A percentile compares a stretch with the other conserved stretches of the same genome.
Conservation (phyloP, 2,888 invertebrate species). For the Agrilus cyanescens region DNA sequence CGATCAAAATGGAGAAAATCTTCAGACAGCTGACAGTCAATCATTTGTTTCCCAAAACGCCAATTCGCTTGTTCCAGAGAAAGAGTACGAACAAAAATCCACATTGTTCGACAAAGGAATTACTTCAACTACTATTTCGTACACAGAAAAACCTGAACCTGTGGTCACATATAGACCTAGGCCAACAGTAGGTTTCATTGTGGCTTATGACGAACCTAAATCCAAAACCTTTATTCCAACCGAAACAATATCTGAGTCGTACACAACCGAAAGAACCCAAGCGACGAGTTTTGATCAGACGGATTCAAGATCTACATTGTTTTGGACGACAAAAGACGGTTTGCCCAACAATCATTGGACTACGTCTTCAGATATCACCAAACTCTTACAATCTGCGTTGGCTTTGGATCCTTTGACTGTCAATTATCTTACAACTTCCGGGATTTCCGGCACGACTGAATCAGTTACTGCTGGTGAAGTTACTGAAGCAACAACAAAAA, state of each 20-base stretch:
- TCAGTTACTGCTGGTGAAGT: slow-evolving; percentile 30
- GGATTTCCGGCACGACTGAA: slow-evolving; percentile 34
- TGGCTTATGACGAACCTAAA: too few species aligned
- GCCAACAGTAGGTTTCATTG: too few species aligned
- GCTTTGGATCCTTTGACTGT: slow-evolving; percentile 59
- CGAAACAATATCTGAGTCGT: too few species aligned
- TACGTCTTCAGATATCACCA: slow-evolving; percentile 36
- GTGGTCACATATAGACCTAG: too few species aligned
- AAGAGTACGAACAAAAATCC: too few species aligned
- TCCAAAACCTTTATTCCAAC: too few species aligned
- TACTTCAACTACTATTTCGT: too few species aligned
- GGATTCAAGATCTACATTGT: background rate
- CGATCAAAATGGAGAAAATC: slow-evolving; percentile 44
- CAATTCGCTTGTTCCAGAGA: background rate
- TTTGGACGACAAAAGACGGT: slow-evolving; percentile 7
- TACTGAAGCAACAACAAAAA: slow-evolving; percentile 17
- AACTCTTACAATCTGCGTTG: slow-evolving; percentile 56
- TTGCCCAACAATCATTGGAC: slow-evolving; percentile 31
- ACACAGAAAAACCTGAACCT: too few species aligned
- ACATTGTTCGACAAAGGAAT: too few species aligned
- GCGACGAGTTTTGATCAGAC: too few species aligned
- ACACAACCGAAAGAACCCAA: too few species aligned
- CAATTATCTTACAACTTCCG: slow-evolving; percentile 35
- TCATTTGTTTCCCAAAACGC: slow-evolving; percentile 47
- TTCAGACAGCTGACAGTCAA: slow-evolving; percentile 58